Base-by-base conservation (phyloP, 1,140 invertebrate species). In the Limonius californicus region DNA sequence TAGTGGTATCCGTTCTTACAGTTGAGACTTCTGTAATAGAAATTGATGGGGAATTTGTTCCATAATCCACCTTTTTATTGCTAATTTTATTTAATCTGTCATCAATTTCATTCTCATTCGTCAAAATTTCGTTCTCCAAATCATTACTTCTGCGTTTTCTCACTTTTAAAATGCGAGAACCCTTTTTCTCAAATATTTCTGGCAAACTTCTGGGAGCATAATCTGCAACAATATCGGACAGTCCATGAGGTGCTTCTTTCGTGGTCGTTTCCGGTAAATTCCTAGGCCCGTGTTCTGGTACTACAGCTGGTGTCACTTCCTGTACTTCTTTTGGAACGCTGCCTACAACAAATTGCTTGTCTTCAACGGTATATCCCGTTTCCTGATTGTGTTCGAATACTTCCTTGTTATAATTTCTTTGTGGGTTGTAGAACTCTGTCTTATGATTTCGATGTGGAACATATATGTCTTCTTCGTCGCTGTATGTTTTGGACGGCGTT, bases 241-340 rank as follows among this genome's bases (percentile, higher is more conserved):
- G 23, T 9, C 9, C 35, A 1, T 56, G 11, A 16, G 16, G 11
- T 20, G 21, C 1, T 59, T 63, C 35, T 63, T 59, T 45, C 43
- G 67, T 68, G 68, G 76, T 73, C 11, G 71, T 69, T 65, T 69
- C 74, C 61, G 78, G 76, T 14, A 79, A 68, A 65, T 77, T 81
- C 69, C 83, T 74, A 1, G 83, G 83, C 4, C 83, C 83, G 71
- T 84, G 82, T 71, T 84, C 83, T 8, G 82, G 83, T 16, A 84
- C 82, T 16, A 81, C 77, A 15, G 78, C 80, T 0, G 83, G 82
- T 8, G 82, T 84, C 43, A 76, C 79, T 47, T 80, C 76, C 58
- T 82, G 78, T 39, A 80, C 63, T 63, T 82, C 81, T 68, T 82
- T 81, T 11, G 80, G 80, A 45, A 81, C 73, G 69, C 78, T 82